Base-by-base conservation (phyloP, 2,797 vertebrate species). In the Phataginus tetradactyla region DNA sequence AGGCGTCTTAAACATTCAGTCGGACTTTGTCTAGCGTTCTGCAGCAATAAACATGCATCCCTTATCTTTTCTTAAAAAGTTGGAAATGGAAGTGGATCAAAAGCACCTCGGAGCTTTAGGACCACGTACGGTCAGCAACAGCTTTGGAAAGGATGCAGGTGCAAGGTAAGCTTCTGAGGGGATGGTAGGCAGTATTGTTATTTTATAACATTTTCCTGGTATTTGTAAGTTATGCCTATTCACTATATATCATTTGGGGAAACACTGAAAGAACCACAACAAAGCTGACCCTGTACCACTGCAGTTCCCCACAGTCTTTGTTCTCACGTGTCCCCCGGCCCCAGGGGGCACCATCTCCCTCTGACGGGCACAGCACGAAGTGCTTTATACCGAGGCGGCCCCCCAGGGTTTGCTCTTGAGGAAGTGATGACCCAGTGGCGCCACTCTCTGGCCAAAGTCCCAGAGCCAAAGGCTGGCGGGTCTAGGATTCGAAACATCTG, bases 341-440 rank as follows among this genome's bases (percentile, higher is more conserved):
- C 7, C 0, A 3, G 20, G 0, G 3, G 2, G 14, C 7, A 9
- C 15, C 39, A 18, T 21, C 21, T 45, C 45, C 45, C 9, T 45
- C 45, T 10, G 45, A 45, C 2, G 45, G 45, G 10, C 12, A 18
- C 20, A 1, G 29, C 15, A 4, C 12, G 9, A 18, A 51, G 49
- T 3, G 20, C 27, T 64, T 18, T 4, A 5, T 3, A 15, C n/a
- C 59, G 9, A 45, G 45, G 9, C 45, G 8, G 45, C 1, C 45
- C 45, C 55, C n/a, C 23, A 21, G n/a, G 29, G 21, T 1, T 42
- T 75, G 13, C n/a, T 75, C 15, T 32, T 34, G 25, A 34, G 34
- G 42, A 55, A 72, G 51, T 18, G 32, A 81, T 45, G 20, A 37
- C 9, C 13, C 2, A 0, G 5, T 1, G 2, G 14, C 0, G 0